Conservation (phyloP, 2,113 vertebrate species). For the Rhegmatorhina hoffmannsi region DNA sequence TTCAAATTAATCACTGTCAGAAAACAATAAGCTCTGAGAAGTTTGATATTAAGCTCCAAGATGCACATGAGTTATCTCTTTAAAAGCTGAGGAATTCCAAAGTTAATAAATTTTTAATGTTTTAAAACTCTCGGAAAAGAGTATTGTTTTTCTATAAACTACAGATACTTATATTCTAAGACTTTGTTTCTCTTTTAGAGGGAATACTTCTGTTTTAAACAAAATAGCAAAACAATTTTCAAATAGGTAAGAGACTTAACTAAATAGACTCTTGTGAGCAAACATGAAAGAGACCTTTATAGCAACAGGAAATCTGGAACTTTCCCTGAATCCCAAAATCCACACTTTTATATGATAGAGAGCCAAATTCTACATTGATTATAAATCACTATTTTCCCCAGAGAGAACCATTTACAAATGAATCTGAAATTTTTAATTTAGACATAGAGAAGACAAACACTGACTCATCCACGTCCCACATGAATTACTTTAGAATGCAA, state of each 20-base stretch:
- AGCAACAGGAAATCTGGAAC: background rate
- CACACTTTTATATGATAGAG: background rate
- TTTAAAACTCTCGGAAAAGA: background rate
- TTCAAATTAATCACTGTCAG: conserved; percentile 55
- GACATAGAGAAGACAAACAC: background rate
- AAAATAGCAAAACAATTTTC: background rate
- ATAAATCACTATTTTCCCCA: background rate
- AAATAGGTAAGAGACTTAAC: background rate
- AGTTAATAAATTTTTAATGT: background rate
- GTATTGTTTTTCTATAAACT: background rate
- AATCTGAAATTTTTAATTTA: background rate
- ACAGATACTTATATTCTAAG: background rate
- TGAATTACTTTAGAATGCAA: background rate
- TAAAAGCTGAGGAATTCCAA: background rate
- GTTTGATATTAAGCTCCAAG: background rate
- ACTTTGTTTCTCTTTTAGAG: background rate
- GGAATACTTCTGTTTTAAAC: background rate
- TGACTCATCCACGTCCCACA: background rate
- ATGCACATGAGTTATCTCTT: background rate
- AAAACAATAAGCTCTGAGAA: background rate
- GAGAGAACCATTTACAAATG: background rate
- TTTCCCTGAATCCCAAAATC: background rate
- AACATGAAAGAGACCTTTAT: background rate
- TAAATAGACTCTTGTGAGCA: background rate
- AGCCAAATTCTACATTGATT: background rate